Base-by-base conservation (phyloP, 2,113 vertebrate genomes). In the Petrocephalus zakoni region DNA sequence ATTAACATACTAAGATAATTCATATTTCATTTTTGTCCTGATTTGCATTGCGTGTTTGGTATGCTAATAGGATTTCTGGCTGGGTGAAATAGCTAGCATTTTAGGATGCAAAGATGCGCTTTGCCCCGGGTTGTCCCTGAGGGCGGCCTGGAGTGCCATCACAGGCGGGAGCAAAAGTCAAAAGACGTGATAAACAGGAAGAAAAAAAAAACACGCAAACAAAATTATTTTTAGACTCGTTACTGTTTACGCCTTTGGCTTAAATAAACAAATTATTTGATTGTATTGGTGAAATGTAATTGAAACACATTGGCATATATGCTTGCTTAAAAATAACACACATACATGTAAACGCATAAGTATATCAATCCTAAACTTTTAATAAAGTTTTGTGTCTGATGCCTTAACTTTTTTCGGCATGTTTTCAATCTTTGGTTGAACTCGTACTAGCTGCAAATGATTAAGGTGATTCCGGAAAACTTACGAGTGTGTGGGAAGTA, bases 261-360 rank as follows among this genome's bases (percentile, higher is more conserved):
- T 58, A 87, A 56, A 87, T 64, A 64, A 87, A 87, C 34, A 58
- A 87, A 87, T 64, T 6, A 42, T 17, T 37, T 46, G 56, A 46
- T 52, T 13, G 21, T 87, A 61, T 61, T 3, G 55, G 61, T 47
- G 56, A 55, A 47, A 87, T 0, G 8, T n/a, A 46, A 64, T 2
- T 42, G 34, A 64, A 61, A 87, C 58, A 46, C 86, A 86, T 61
- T 9, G 37, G 10, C n/a, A 47, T 9, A 37, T n/a, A 64, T n/a
- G 37, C 53, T 37, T 42, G 68, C 68, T 75, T 72, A 34, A 72
- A 13, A 29, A 72, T 72, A 72, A 34, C 19, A 61, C 13, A 53
- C 13, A 15, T 10, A 29, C 21, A 52, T 52, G 25, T 51, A 51
- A 52, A 53, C 25, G 5, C 13, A 55, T 53, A 22, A 6, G 25